These are phyloP conservation scores for Bombylius major DNA, from an alignment of 2,888 invertebrate genomes.

Conservation along the genomic window DNA sequence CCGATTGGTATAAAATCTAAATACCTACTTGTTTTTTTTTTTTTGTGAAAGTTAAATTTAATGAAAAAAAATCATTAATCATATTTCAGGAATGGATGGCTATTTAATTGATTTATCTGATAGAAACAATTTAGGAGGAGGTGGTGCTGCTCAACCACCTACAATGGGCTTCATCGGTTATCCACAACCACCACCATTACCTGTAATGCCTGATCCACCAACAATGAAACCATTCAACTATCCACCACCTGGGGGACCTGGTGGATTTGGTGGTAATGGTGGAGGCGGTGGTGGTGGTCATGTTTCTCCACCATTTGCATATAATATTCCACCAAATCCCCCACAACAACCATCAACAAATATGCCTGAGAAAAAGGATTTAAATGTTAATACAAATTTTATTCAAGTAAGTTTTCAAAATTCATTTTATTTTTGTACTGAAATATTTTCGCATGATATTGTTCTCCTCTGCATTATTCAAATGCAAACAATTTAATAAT, in stretches of 20 bases:
- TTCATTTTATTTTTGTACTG: not conserved
- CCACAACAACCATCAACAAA: slow-evolving; percentile 22
- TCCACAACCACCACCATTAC: slow-evolving; percentile 56
- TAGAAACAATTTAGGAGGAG: slow-evolving; percentile 45
- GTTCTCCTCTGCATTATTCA: slow-evolving; percentile 4
- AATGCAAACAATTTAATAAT: slow-evolving; percentile 1
- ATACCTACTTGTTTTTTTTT: not conserved
- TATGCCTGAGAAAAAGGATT: slow-evolving; percentile 45
- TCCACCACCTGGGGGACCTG: slow-evolving; percentile 38
- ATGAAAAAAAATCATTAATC: not conserved
- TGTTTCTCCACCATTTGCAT: slow-evolving; percentile 35
- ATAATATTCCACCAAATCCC: slow-evolving; percentile 52
- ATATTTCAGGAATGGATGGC: slow-evolving; percentile 44
- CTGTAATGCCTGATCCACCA: slow-evolving; percentile 41
- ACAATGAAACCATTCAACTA: slow-evolving; percentile 52
- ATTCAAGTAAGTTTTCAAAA: slow-evolving; percentile 36
- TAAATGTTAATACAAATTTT: slow-evolving; percentile 47
- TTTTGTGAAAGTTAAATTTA: not conserved
- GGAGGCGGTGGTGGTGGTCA: slow-evolving; percentile 35
- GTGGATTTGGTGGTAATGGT: slow-evolving; percentile 7
- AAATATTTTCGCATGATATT: not conserved
- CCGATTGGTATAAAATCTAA: slow-evolving; percentile 4
- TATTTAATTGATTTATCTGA: slow-evolving; percentile 54
- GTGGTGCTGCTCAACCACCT: slow-evolving; percentile 44
- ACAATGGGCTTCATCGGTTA: slow-evolving; percentile 73